These are phyloP conservation scores for Cyanistes caeruleus DNA, from an alignment of 2,113 vertebrate species.

Conservation along the genomic window DNA sequence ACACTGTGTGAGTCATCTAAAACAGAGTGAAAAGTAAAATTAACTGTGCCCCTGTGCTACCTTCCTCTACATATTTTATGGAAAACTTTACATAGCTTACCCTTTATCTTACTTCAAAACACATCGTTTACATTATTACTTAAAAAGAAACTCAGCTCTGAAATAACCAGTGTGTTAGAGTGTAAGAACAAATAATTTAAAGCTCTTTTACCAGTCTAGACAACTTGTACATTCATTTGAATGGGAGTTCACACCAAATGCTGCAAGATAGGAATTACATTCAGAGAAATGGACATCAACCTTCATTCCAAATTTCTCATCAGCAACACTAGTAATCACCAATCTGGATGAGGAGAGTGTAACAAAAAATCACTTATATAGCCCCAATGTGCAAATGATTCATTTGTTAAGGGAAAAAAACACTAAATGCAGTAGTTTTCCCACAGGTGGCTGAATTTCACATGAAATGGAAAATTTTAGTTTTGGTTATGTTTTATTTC, in stretches of 20 bases:
- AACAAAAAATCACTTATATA: not conserved
- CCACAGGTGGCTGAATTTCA: not conserved
- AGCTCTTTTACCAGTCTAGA: not conserved
- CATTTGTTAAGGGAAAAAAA: not conserved
- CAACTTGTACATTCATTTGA: not conserved
- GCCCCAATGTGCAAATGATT: not conserved
- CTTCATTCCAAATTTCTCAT: not conserved
- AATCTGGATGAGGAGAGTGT: not conserved
- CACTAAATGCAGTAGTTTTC: not conserved
- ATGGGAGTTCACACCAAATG: not conserved
- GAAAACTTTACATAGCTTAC: not conserved
- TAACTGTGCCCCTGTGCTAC: not conserved
- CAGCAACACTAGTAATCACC: not conserved
- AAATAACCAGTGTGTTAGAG: not conserved
- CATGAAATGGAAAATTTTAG: not conserved
- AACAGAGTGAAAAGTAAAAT: not conserved
- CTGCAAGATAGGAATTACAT: not conserved
- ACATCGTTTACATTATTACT: not conserved
- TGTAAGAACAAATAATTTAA: not conserved
- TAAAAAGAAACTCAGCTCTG: not conserved
- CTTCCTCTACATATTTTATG: not conserved
- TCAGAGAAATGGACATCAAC: not conserved
- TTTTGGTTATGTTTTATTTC: not conserved
- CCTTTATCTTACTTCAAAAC: not conserved
- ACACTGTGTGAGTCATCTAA: not conserved